Percentiles rank a stretch among this genome's conserved stretches.
Conservation (phyloP, 2,113 vertebrate genomes). For the Stegostoma tigrinum region DNA sequence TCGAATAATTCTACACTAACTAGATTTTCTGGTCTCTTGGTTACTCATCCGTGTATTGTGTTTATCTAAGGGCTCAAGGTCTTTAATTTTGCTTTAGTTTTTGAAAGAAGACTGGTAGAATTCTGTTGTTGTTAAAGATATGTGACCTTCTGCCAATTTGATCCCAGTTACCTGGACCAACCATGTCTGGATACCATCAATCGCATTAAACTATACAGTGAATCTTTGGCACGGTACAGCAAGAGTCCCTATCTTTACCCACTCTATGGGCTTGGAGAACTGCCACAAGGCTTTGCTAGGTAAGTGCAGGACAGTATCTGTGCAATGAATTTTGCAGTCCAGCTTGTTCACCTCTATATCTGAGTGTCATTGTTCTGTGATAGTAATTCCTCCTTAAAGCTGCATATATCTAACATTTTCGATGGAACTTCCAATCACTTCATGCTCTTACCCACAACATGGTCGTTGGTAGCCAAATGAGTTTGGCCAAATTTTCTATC, state of each 20-base stretch:
- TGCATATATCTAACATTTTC: background rate
- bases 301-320: slow-evolving; percentile 35
- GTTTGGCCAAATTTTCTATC: background rate
- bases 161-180: slow-evolving; percentile 58
- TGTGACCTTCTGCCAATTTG: background rate
- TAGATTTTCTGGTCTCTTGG: background rate
- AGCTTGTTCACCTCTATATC: no score
- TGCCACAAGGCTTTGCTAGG: slow-evolving; percentile 62
- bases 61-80: background rate
- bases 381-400: background rate
- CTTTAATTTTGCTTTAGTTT: background rate
- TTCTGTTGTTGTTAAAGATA: no score
- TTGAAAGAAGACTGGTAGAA: background rate
- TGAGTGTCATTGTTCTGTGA: background rate
- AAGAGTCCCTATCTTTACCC: slow-evolving; percentile 62
- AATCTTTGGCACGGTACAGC: slow-evolving; percentile 54
- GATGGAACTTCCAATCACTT: background rate
- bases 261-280: slow-evolving; percentile 58
- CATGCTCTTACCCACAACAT: background rate
- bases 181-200: slow-evolving; percentile 56
- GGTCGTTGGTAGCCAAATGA: background rate
- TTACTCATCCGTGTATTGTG: background rate
- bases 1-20: background rate
- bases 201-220: slow-evolving; percentile 55
- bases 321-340: background rate